Conservation (phyloP, 2,113 vertebrate genomes). For the Theristicus caerulescens region DNA sequence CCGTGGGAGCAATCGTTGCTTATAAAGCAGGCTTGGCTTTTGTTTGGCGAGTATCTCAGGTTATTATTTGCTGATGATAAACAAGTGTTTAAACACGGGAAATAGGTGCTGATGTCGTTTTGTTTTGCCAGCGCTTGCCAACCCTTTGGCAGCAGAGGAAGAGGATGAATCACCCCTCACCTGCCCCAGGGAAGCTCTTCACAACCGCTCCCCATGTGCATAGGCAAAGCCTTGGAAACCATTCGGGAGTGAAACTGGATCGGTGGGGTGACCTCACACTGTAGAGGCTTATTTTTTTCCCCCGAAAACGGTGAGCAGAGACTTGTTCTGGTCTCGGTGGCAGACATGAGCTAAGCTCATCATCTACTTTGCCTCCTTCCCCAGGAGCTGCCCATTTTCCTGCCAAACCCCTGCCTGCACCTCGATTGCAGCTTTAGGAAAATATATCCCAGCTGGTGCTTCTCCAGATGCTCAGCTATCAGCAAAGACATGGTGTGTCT, state of each 20-base stretch:
- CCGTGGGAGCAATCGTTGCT: neutral
- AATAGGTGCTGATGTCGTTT: constrained; percentile 22
- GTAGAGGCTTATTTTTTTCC: neutral
- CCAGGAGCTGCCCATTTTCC: neutral
- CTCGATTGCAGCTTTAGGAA: neutral
- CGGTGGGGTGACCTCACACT: neutral
- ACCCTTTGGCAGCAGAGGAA: constrained; percentile 29
- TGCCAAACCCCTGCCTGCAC: neutral
- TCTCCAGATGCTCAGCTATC: neutral
- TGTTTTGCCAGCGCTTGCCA: constrained; percentile 37
- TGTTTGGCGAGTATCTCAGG: neutral
- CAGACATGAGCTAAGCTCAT: neutral
- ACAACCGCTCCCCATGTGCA: neutral
- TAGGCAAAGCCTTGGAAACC: neutral
- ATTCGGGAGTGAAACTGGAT: neutral
- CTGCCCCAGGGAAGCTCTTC: neutral
- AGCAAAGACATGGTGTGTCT: neutral
- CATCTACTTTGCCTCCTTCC: neutral
- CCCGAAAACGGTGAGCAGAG: neutral
- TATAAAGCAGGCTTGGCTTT: neutral
- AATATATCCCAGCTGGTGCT: neutral
- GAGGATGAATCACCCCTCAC: constrained; percentile 7
- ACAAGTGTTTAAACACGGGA: neutral
- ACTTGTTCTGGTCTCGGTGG: neutral
- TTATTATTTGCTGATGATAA: constrained; percentile 33